Evolutionary conservation across 1,140 invertebrate genomes (phyloP).

Genomic region (Zaprionus gabonicus): DNA sequence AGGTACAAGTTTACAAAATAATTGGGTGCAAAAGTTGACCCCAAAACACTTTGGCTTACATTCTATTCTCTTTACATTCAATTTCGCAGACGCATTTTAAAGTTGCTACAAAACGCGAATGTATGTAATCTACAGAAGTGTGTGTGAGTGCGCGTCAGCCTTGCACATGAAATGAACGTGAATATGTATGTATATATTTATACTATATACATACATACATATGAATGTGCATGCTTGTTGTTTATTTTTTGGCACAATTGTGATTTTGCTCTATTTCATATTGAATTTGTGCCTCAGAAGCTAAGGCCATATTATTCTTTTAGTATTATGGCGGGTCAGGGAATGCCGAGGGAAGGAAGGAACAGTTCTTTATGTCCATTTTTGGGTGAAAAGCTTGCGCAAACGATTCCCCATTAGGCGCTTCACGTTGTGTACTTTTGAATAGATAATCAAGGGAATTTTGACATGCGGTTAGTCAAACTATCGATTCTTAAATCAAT

Average conservation of each 20-base stretch:
- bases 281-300: neutral
- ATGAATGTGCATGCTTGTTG: neutral
- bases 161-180: conserved; percentile 5
- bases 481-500: neutral
- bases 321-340: neutral
- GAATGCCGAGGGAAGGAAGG: neutral
- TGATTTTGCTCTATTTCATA: conserved; percentile 1
- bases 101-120: neutral
- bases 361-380: neutral
- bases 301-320: neutral
- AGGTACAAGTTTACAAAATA: neutral
- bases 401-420: neutral
- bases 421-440: neutral
- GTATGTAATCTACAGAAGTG: neutral
- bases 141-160: conserved; percentile 2
- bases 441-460: neutral
- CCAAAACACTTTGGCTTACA: neutral
- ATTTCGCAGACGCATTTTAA: conserved; percentile 5
- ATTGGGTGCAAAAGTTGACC: neutral
- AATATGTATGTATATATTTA: neutral
- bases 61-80: conserved; percentile 13
- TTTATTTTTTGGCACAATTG: conserved; percentile 8
- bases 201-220: too few relatives aligned
- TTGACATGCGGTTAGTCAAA: neutral
- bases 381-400: neutral